Conservation (phyloP, 92 coral and sea anemone species). For the Siderastrea radians region DNA sequence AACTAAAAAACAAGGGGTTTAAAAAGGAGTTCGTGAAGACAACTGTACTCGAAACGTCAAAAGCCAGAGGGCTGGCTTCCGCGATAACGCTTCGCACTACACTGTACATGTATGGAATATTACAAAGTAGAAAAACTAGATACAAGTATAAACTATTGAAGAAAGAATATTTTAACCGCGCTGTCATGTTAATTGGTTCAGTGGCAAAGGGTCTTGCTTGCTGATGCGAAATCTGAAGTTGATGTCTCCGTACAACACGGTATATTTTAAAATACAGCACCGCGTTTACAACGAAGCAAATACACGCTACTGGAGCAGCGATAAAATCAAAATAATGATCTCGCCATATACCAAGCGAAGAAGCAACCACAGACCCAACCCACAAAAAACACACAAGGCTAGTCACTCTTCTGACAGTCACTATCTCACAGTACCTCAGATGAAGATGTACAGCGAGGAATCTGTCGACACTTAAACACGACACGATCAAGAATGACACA, state of each 20-base stretch:
- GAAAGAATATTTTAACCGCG: not conserved
- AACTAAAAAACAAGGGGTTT: not conserved
- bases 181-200: not conserved
- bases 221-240: not conserved
- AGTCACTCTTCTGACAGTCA: not conserved
- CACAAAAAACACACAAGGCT: not conserved
- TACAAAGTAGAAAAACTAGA: not conserved
- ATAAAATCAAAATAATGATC: not conserved
- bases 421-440: not conserved
- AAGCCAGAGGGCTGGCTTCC: not conserved
- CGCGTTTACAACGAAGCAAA: not conserved
- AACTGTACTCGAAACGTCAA: not conserved
- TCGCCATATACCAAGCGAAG: not conserved
- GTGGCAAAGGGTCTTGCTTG: not conserved
- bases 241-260: not conserved
- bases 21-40: not conserved
- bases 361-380: not conserved
- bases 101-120: not conserved
- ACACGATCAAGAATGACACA: too few species aligned
- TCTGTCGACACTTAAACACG: too few species aligned
- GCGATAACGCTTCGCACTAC: not conserved
- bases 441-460: not conserved
- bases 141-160: not conserved
- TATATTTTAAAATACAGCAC: slow-evolving; percentile 1
- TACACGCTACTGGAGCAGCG: not conserved